phyloP scores from a whole-genome alignment of 2,888 invertebrate genomes.

The Sarcophaga variegata region DNA sequence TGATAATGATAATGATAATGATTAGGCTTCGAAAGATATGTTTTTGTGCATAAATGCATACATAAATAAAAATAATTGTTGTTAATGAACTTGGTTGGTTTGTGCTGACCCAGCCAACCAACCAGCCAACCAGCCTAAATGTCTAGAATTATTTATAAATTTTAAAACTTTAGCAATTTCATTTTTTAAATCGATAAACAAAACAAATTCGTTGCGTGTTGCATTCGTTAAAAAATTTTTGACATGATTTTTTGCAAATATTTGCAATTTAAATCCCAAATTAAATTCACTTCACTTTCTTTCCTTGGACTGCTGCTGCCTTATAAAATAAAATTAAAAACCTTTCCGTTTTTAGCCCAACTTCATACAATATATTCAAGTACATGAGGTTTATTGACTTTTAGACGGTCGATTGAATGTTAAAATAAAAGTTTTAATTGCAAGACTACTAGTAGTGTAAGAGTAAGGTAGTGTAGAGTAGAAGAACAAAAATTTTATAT shows the following conservation, averaged over 20 bases:
- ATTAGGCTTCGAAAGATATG: slow-evolving; percentile 41
- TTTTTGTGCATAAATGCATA: neutral
- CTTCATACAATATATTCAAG: neutral
- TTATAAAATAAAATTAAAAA: neutral
- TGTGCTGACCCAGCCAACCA: neutral
- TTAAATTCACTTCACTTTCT: too few relatives aligned
- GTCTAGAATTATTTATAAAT: neutral
- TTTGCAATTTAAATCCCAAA: too few relatives aligned
- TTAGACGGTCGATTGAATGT: too few relatives aligned
- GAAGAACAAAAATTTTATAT: too few relatives aligned
- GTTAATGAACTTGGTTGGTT: slow-evolving; percentile 61
- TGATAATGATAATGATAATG: slow-evolving; percentile 3
- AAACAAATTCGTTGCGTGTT: too few relatives aligned
- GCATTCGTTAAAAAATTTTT: too few relatives aligned
- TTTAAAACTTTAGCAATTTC: slow-evolving; percentile 27
- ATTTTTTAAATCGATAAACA: neutral
- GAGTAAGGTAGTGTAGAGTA: too few relatives aligned
- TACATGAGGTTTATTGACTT: too few relatives aligned
- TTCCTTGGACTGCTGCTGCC: neutral
- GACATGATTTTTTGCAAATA: too few relatives aligned
- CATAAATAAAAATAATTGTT: slow-evolving; percentile 13
- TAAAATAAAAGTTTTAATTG: too few relatives aligned
- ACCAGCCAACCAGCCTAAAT: slow-evolving; percentile 29
- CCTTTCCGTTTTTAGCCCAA: neutral
- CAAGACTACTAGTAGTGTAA: too few relatives aligned